Evolutionary conservation across 2,888 invertebrate genomes (phyloP).

Genomic region (Trichogramma evanescens): DNA sequence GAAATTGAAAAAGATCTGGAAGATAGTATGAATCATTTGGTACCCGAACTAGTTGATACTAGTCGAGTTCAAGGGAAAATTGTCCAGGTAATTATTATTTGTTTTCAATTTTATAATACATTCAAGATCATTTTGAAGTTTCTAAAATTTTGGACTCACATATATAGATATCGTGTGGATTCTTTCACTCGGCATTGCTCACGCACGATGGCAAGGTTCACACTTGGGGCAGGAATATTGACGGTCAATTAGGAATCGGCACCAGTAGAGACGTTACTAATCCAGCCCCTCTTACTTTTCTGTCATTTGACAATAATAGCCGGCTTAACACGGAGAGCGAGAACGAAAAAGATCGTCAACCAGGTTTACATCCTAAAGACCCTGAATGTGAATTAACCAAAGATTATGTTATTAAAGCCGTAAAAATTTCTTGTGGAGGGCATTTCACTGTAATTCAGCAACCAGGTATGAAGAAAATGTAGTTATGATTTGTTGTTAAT

Average conservation of each 20-base stretch:
- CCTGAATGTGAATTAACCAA: too few species aligned
- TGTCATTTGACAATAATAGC: constrained; percentile 35
- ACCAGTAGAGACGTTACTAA: constrained; percentile 55
- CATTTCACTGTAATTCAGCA: constrained; percentile 69
- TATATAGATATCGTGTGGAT: constrained; percentile 58
- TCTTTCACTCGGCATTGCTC: constrained; percentile 73
- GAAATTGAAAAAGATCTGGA: constrained; percentile 23
- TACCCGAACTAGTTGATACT: constrained; percentile 59
- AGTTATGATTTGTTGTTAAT: constrained; percentile 60
- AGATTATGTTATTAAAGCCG: constrained; percentile 37
- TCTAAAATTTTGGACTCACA: constrained; percentile 11
- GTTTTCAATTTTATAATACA: constrained; percentile 10
- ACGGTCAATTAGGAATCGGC: constrained; percentile 80
- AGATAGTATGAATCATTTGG: constrained; percentile 50
- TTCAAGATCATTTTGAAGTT: constrained; percentile 1
- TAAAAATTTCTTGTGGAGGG: constrained; percentile 61
- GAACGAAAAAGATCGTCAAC: constrained; percentile 6
- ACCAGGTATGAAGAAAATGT: constrained; percentile 37
- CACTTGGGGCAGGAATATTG: constrained; percentile 83
- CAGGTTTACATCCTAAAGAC: background rate
- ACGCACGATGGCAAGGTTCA: constrained; percentile 67
- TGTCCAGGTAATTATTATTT: constrained; percentile 50
- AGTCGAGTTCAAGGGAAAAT: constrained; percentile 58
- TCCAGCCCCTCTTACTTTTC: constrained; percentile 47
- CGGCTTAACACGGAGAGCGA: constrained; percentile 17